phyloP scores from a whole-genome alignment of 1,140 invertebrate genomes.

The Amphibalanus amphitrite region DNA sequence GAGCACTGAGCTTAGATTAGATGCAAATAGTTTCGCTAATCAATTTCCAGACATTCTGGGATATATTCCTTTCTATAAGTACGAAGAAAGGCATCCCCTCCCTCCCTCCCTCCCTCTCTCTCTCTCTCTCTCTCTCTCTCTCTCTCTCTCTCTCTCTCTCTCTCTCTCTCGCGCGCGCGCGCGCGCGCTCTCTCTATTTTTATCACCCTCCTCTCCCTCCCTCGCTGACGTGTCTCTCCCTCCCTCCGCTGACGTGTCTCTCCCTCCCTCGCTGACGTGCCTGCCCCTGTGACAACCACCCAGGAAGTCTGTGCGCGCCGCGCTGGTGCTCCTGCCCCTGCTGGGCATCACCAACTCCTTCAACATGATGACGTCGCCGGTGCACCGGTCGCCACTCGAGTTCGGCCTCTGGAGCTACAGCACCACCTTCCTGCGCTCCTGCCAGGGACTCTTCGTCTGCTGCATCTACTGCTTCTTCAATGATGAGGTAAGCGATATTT shows the following conservation, averaged over 20 bases:
- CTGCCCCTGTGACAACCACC: no score
- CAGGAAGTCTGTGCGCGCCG: slow-evolving; percentile 61
- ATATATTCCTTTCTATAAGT: no score
- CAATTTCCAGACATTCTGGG: no score
- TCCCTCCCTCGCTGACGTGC: slow-evolving; percentile 8
- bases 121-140: no score
- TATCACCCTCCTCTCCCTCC: slow-evolving; percentile 16
- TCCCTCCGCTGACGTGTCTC: slow-evolving; percentile 5
- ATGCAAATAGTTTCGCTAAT: no score
- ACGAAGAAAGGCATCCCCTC: no score
- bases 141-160: no score
- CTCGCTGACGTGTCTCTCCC: slow-evolving; percentile 21
- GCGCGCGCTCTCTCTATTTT: slow-evolving; percentile 14
- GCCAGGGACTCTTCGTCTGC: slow-evolving; percentile 71
- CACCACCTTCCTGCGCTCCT: slow-evolving; percentile 60
- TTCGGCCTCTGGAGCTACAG: slow-evolving; percentile 65
- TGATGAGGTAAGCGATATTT: no score
- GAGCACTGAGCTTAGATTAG: no score
- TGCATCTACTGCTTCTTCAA: slow-evolving; percentile 63
- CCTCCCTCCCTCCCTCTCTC: no score
- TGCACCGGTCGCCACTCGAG: slow-evolving; percentile 41
- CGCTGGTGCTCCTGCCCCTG: slow-evolving; percentile 58
- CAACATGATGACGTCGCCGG: slow-evolving; percentile 46
- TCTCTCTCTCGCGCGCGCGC: no score
- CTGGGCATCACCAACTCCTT: slow-evolving; percentile 61